These are phyloP conservation scores for Heliothis peltigera DNA, from an alignment of 2,888 invertebrate species.

Conservation along the genomic window DNA sequence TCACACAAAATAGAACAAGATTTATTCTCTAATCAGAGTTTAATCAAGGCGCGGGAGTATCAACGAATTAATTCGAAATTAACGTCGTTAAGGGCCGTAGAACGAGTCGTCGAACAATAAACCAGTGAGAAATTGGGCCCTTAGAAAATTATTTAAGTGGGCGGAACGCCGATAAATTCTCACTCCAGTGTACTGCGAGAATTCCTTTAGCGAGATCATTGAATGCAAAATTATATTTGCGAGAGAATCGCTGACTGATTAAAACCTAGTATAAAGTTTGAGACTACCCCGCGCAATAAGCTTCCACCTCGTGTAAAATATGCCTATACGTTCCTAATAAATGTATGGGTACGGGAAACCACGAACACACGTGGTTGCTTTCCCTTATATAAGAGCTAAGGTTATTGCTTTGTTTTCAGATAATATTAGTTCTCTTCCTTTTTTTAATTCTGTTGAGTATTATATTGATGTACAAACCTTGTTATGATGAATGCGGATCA, in stretches of 20 bases:
- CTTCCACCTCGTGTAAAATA: not conserved
- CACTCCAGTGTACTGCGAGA: conserved; percentile 57
- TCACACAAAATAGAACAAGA: conserved; percentile 70
- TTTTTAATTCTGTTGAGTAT: not conserved
- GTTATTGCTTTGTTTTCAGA: not conserved
- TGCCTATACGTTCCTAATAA: not conserved
- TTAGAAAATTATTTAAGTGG: conserved; percentile 73
- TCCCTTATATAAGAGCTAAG: not conserved
- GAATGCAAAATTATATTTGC: conserved; percentile 59
- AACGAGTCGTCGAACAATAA: conserved; percentile 78
- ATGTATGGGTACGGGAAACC: not conserved
- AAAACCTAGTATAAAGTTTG: conserved; percentile 27
- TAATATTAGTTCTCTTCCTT: not conserved
- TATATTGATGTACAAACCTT: conserved; percentile 26
- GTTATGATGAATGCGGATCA: conserved; percentile 1
- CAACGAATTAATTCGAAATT: conserved; percentile 85
- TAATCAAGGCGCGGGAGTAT: conserved; percentile 82
- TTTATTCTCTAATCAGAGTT: conserved; percentile 84
- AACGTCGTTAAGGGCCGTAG: conserved; percentile 76
- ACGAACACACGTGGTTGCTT: not conserved
- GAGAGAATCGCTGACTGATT: conserved; percentile 46
- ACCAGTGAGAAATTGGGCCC: conserved; percentile 78
- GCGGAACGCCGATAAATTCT: conserved; percentile 73
- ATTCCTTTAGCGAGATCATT: conserved; percentile 57
- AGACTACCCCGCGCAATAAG: conserved; percentile 5